Conservation (phyloP, 2,797 vertebrate genomes). For the Trachops cirrhosus region DNA sequence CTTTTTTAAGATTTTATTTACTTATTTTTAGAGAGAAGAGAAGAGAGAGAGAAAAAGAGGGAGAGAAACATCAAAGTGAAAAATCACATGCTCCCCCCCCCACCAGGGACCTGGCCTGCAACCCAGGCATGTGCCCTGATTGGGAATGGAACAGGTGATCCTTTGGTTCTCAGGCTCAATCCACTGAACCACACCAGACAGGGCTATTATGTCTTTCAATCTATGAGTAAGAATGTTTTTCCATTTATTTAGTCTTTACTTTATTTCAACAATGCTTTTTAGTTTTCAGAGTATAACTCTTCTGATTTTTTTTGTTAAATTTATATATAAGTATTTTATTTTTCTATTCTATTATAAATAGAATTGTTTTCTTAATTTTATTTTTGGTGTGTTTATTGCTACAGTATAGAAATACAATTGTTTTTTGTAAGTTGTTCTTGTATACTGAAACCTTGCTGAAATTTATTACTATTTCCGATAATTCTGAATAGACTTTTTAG, state of each 20-base stretch:
- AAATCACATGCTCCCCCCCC: too few relatives aligned
- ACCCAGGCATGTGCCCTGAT: too few relatives aligned
- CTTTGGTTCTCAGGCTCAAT: too few relatives aligned
- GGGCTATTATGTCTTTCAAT: background rate
- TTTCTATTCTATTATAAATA: background rate
- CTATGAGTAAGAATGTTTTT: background rate
- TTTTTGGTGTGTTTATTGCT: background rate
- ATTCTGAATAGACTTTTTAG: background rate
- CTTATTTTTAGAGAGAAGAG: too few relatives aligned
- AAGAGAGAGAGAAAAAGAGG: too few relatives aligned
- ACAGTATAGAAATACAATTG: background rate
- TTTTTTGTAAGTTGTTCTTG: background rate
- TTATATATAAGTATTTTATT: background rate
- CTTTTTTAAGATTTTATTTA: too few relatives aligned
- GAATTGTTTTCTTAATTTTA: background rate
- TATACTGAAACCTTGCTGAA: background rate
- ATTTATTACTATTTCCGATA: background rate
- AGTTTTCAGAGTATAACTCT: background rate
- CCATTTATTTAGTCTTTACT: background rate
- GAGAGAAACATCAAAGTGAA: too few relatives aligned
- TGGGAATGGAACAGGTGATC: too few relatives aligned
- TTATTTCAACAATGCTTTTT: background rate
- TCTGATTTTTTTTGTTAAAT: background rate
- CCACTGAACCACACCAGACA: too few relatives aligned
- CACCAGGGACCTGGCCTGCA: too few relatives aligned